Evolutionary conservation across 2,888 invertebrate species (phyloP), one percentile per base, ranked within the genome.

Genomic region (Hylaea fasciaria): DNA sequence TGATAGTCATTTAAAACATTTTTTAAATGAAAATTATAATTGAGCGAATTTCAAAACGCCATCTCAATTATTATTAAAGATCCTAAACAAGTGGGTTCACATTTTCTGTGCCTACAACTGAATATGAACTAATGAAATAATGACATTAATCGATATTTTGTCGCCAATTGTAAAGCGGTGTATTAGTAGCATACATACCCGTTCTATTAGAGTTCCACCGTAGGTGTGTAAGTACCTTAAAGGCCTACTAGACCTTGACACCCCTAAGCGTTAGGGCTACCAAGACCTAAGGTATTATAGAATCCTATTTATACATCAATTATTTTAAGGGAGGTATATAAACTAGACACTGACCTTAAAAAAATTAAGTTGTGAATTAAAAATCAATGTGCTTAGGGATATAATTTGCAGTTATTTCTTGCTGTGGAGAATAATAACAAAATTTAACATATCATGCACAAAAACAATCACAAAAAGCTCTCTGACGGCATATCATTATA

Each of bases 371-470:
- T 51, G 54, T 61, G 57, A 54, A 49, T 57, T 64, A 40, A 40
- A 45, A 68, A 61, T 72, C 65, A 66, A 54, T 69, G 56, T 47
- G 41, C 35, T 46, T 13, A 47, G n/a, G 39, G 35, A 10, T 48
- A 61, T 62, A 9, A 51, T 62, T 62, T 57, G 56, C 61, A 49
- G 48, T 55, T 40, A 17, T 41, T 53, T 60, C 49, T 54, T 54
- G 37, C 49, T 50, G 55, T 60, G 28, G 10, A 55, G 64, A 72
- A 58, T 64, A 66, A 62, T 61, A 69, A 70, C 73, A 72, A 72
- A 72, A 64, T 62, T n/a, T 76, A 70, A 91, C 91, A 91, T 91
- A 91, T 91, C 91, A 91, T 86, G 87, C 89, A 87, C 84, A 86
- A 88, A 74, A 85, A 88, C 5, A 75, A 44, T 56, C 73, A 74